A percentile compares a stretch with the other conserved stretches of the same genome.
Evolutionary conservation across 2,888 invertebrate species (phyloP).

Genomic region (Daptonema setosum): DNA sequence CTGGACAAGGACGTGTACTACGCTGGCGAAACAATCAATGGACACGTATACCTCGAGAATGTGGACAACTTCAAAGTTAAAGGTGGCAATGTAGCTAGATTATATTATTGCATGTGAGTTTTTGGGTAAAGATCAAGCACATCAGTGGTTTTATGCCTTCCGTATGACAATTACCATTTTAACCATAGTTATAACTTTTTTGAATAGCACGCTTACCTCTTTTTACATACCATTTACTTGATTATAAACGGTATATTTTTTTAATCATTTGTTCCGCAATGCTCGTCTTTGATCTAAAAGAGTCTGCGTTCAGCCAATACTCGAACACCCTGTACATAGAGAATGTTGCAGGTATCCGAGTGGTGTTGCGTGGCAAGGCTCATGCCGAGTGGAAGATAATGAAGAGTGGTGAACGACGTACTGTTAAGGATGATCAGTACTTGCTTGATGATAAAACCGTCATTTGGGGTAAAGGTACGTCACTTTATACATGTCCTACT

Average conservation of each 20-base stretch:
- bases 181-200: background rate
- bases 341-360: constrained; percentile 35
- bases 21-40: constrained; percentile 47
- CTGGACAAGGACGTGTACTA: constrained; percentile 52
- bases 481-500: background rate
- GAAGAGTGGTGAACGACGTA: constrained; percentile 47
- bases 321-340: too few species aligned
- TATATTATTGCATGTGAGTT: too few species aligned
- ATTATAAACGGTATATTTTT: too few species aligned
- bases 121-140: too few species aligned
- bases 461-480: constrained; percentile 49
- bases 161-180: background rate
- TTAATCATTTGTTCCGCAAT: too few species aligned
- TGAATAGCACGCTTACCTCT: too few species aligned
- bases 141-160: background rate
- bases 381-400: constrained; percentile 55
- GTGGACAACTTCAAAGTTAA: constrained; percentile 51
- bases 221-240: too few species aligned
- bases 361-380: constrained; percentile 49
- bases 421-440: constrained; percentile 52
- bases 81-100: constrained; percentile 34
- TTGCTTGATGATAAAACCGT: constrained; percentile 49
- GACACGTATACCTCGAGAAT: constrained; percentile 47
- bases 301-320: too few species aligned
- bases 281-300: too few species aligned